Evolutionary conservation across 2,113 vertebrate genomes (phyloP).

Genomic region (Zosterops lateralis): DNA sequence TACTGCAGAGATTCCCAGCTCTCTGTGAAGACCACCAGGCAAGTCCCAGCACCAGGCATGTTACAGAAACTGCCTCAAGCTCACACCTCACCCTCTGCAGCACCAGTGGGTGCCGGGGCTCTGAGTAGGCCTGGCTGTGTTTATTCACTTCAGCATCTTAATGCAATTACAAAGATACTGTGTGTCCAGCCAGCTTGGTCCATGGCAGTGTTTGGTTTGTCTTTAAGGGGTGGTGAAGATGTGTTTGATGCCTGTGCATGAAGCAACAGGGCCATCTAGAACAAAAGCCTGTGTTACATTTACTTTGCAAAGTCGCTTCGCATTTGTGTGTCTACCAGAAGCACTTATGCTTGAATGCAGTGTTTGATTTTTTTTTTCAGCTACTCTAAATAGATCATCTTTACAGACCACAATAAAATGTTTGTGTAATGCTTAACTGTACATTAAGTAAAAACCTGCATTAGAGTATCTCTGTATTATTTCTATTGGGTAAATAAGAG

Average conservation of each 20-base stretch:
- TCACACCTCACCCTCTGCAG: background rate
- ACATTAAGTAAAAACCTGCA: constrained; percentile 46
- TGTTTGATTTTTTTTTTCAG: background rate
- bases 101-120: rapidly evolving
- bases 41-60: background rate
- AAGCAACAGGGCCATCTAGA: background rate
- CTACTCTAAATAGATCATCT: constrained; percentile 28
- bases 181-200: background rate
- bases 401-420: constrained; percentile 54
- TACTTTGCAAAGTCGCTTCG: background rate
- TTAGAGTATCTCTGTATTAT: constrained; percentile 8
- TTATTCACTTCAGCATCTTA: background rate
- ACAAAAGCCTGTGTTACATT: background rate
- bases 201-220: rapidly evolving
- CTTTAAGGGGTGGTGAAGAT: background rate
- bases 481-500: constrained; percentile 11
- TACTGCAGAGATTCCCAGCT: background rate
- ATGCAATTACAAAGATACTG: background rate
- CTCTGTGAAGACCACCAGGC: background rate
- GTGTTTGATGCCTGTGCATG: background rate
- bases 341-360: background rate
- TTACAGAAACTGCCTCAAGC: background rate
- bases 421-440: constrained; percentile 44
- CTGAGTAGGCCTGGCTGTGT: background rate
- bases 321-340: background rate